Conservation (phyloP, 2,113 vertebrate genomes). For the Rhagologus leucostigma region DNA sequence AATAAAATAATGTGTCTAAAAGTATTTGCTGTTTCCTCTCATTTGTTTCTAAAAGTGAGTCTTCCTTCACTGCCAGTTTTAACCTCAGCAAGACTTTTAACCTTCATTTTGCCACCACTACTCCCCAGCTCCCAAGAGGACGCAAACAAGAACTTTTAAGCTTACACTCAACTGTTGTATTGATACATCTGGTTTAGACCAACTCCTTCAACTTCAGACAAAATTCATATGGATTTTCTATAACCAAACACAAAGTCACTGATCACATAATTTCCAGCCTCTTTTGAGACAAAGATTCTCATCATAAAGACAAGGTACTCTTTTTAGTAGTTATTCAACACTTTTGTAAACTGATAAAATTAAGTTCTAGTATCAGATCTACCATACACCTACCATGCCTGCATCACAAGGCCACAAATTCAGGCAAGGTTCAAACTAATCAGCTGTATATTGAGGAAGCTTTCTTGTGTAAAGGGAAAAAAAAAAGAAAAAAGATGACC, state of each 20-base stretch:
- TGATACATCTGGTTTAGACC: not conserved
- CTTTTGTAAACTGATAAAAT: not conserved
- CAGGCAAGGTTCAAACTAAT: not conserved
- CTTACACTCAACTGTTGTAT: not conserved
- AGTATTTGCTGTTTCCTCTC: not conserved
- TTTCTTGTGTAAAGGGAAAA: not conserved
- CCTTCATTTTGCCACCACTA: not conserved
- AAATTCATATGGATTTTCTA: not conserved
- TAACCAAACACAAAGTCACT: not conserved
- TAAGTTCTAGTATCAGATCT: not conserved
- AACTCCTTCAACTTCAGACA: not conserved
- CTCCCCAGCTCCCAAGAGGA: not conserved
- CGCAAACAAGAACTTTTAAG: not conserved
- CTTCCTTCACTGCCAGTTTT: not conserved
- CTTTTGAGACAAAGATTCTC: not conserved
- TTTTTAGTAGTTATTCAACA: not conserved
- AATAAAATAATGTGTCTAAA: not conserved
- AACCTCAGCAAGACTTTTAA: not conserved
- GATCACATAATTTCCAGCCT: not conserved
- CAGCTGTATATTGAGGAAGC: not conserved
- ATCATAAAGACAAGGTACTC: not conserved
- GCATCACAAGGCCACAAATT: not conserved
- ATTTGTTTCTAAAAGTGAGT: not conserved
- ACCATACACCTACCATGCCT: not conserved
- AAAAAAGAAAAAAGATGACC: not conserved